Evolutionary conservation across 2,797 vertebrate species (phyloP), one percentile per base, ranked within the genome.

Genomic region (Selene dorsalis): DNA sequence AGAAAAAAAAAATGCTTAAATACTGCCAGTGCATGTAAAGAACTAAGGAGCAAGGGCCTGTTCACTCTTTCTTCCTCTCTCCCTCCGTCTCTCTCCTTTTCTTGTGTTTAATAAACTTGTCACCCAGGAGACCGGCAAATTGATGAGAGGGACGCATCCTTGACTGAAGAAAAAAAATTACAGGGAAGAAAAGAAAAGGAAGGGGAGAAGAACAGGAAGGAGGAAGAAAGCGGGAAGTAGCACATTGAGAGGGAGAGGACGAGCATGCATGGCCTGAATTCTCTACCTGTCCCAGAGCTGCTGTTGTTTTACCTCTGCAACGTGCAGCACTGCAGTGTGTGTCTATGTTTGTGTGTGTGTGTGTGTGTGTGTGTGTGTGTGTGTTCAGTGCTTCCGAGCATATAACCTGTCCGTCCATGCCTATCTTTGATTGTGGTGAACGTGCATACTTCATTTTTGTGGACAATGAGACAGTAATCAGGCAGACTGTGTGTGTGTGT

Each of bases 91-190:
- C 13, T 53, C 43, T 60, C 59, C 73, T 75, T 76, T 71, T 79
- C 69, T 71, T 9, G 13, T 93, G 92, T 95, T 95, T 95, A 95
- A 96, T 96, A 95, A 95, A 96, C 92, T 92, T 95, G 94, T 95
- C 95, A 93, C 88, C 92, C 87, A 88, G 83, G 92, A 94, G 89
- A 92, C 87, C 48, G 41, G 83, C 79, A 93, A 95, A 96, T 92
- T 91, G 93, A 96, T 94, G 93, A 91, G 87, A 83, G 87, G 66
- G 84, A 91, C 89, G 91, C 88, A 92, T 91, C 91, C 89, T 22
- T 87, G 93, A 86, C 4, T 0, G 47, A 63, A 3, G 61, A 38
- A 17, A 73, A 0, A 0, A 45, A 48, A 17, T 18, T 8, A 82
- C 2, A 0, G 55, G 58, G 4, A 17, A 68, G 0, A 0, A 24